phyloP scores from a whole-genome alignment of 1,140 invertebrate species.

The Mya arenaria region DNA sequence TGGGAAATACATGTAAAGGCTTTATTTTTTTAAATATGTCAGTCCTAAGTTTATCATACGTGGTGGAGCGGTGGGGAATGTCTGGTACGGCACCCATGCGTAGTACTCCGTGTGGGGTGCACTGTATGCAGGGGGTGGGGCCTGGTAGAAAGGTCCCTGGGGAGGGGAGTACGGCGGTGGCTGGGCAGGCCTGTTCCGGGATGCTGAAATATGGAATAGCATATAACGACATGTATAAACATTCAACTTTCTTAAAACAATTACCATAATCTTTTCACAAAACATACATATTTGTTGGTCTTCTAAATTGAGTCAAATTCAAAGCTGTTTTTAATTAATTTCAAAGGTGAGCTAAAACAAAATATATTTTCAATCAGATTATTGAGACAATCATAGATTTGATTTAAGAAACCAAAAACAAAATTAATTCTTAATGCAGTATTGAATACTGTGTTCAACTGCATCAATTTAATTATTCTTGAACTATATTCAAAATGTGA shows the following conservation, averaged over 20 bases:
- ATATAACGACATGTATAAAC: not conserved
- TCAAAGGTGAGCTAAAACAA: too few species aligned
- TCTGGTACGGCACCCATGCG: conserved; percentile 94
- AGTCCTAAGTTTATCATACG: too few species aligned
- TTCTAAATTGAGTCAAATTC: not conserved
- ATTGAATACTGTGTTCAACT: too few species aligned
- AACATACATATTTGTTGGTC: not conserved
- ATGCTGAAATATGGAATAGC: conserved; percentile 78
- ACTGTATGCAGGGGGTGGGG: conserved; percentile 94
- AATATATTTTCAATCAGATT: too few species aligned
- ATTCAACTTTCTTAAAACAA: not conserved
- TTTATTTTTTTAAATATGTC: too few species aligned
- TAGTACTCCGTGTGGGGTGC: conserved; percentile 90
- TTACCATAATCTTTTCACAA: not conserved
- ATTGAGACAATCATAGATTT: too few species aligned
- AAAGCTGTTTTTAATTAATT: not conserved
- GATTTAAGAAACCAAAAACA: too few species aligned
- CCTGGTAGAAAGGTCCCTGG: conserved; percentile 92
- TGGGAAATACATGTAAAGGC: too few species aligned
- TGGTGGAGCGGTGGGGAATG: conserved; percentile 87
- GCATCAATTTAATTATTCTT: too few species aligned
- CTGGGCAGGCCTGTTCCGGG: conserved; percentile 89
- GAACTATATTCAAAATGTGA: too few species aligned
- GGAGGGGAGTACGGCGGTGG: conserved; percentile 95
- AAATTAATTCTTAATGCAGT: too few species aligned